Evolutionary conservation across 2,113 vertebrate species (phyloP), one percentile per base, ranked within the genome.

Genomic region (Platichthys stellatus): DNA sequence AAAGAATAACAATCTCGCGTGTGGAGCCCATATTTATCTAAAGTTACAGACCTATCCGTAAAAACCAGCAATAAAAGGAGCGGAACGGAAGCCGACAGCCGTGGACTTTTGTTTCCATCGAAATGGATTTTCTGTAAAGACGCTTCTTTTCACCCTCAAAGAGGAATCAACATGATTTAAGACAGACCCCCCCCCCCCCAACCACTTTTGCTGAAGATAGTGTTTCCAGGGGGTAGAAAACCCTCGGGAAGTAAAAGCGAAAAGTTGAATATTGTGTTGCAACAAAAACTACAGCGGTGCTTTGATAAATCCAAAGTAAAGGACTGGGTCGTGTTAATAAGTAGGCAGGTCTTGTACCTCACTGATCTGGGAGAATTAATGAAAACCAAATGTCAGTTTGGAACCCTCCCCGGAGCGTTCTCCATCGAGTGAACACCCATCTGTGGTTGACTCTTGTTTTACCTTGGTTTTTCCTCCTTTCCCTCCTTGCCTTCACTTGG

Each of bases 51-150:
- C 20, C 1, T 54, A 21, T 54, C 51, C 2, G 51, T 20, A 10
- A 54, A 51, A 54, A 54, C 20, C 49, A 51, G 8, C 18, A n/a
- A 8, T n/a, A n/a, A 54, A 54, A 54, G 51, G 6, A 54, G 20
- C 51, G 9, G 51, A 14, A 21, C 18, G 18, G 18, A 20, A 51
- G 49, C 15, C 49, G 13, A 20, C 49, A 51, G 17, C 20, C 11
- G 8, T 23, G 1, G 3, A 57, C 26, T 56, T 82, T 17, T 69
- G 26, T 68, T 78, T 76, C 20, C 28, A 56, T 1, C n/a, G 8
- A 15, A 63, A 76, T 61, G 2, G 17, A 80, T 54, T 76, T 63
- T 17, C 14, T 35, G 24, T 62, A 35, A 70, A 76, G 17, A n/a
- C 21, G 21, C 49, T 45, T 35, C 12, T 59, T 56, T 58, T 53